Base-by-base conservation (phyloP, 2,888 invertebrate genomes). In the Diaphora mendica region DNA sequence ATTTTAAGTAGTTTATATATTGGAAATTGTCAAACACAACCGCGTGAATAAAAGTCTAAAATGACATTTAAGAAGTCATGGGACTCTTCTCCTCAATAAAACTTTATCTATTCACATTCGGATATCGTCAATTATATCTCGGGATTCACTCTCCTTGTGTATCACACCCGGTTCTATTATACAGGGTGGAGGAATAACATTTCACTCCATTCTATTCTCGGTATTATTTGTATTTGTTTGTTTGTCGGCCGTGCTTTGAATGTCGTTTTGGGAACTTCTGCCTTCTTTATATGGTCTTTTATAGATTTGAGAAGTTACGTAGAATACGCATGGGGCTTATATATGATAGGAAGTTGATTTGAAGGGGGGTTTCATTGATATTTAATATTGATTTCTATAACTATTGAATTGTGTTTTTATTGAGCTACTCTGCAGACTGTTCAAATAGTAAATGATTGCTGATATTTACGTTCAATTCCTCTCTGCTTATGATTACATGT, bases 191-290 rank as follows among this genome's bases (percentile, higher is more conserved):
- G 90, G 91, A 88, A 89, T 90, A 89, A 90, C 90, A 88, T 89
- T 90, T 89, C 87, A 88, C 87, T 91, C 88, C 85, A 89, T 93
- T 92, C 90, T 90, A 86, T 89, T 88, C 86, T 79, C 80, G 80
- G 81, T 82, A 81, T 87, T 91, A 90, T 91, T 92, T 88, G 88
- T 83, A 76, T 91, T 90, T 91, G 90, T 92, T 92, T 91, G 91
- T 91, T 89, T 88, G 89, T 82, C 81, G 75, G 79, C 77, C 83
- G 76, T 78, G 82, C 75, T 68, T 69, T 78, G 80, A 84, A 81
- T 84, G 74, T 44, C 70, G 68, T 66, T 73, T 75, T 71, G 71
- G 64, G 70, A 69, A 72, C 62, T 70, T 71, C 33, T 72, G 64
- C 59, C 72, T 48, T 72, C 77, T 77, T 77, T 71, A 70, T 70